Base-by-base conservation (phyloP, 2,888 invertebrate genomes). In the Protophormia terraenovae region DNA sequence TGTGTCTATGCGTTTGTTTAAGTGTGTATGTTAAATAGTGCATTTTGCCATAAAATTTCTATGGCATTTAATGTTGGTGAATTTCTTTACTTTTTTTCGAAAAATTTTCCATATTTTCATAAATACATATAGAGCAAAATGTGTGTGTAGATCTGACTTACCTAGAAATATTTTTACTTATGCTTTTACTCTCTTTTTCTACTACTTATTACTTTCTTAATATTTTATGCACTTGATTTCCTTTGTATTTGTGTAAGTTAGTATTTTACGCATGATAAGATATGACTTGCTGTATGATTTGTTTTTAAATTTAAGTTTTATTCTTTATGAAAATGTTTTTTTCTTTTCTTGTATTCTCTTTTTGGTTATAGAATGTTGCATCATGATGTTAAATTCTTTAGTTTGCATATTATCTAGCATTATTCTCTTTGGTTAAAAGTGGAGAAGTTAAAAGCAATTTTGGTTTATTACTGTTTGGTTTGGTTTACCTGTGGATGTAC, bases 201-300 rank as follows among this genome's bases (percentile, higher is more conserved):
- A 16, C 5, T 12, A 35, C n/a, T 45, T 27, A 55, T 6, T 8
- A 14, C 19, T 27, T 19, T n/a, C 3, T 24, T 12, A 66, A 55
- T 14, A 58, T 35, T 38, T 27, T 19, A 19, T 62, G 38, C 27
- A 50, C 12, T 64, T 53, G 4, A 64, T n/a, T 41, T 62, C 62
- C 38, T 50, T 78, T 78, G 69, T 60, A 38, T 60, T 60, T 38
- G 50, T 66, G 50, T 72, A 47, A 69, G 76, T 62, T 53, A 53
- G 10, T 41, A 38, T 55, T 72, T 83, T 66, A 64, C 67, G 64
- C 64, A 55, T 64, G 69, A 77, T 66, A 60, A 72, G 66, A 72
- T 41, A 22, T 24, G 19, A 55, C 24, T 60, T 38, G 6, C 4
- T 35, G 60, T 14, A 35, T 16, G 16, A 66, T 58, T 67, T 55